Percentiles rank a stretch among this genome's conserved stretches.
These are phyloP conservation scores for Caenorhabditis macrosperma DNA, from an alignment of 2,888 invertebrate genomes.

Conservation along the genomic window DNA sequence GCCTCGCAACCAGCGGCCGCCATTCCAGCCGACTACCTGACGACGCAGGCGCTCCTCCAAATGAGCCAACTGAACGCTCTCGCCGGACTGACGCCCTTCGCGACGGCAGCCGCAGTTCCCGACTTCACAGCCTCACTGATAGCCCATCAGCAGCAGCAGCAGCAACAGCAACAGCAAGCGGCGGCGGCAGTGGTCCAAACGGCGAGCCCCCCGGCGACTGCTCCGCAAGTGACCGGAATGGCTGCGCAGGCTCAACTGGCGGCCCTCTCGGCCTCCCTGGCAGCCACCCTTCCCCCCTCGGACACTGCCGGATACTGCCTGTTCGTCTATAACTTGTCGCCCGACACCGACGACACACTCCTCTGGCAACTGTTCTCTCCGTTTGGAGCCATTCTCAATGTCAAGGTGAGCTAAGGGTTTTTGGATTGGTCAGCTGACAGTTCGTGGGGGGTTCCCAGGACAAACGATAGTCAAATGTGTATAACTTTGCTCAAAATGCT, in stretches of 20 bases:
- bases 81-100: slow-evolving; percentile 41
- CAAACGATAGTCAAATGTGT: no score
- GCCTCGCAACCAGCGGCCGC: slow-evolving; percentile 59
- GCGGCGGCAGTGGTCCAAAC: slow-evolving; percentile 12
- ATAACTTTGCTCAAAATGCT: no score
- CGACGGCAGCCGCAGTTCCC: slow-evolving; percentile 19
- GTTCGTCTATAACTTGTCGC: slow-evolving; percentile 93
- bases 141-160: slow-evolving; percentile 43
- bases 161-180: neutral
- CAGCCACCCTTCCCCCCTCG: slow-evolving; percentile 56
- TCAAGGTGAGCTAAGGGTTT: slow-evolving; percentile 85
- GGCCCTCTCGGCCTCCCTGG: slow-evolving; percentile 63
- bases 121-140: slow-evolving; percentile 36
- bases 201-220: slow-evolving; percentile 36
- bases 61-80: slow-evolving; percentile 83
- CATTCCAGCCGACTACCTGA: slow-evolving; percentile 81
- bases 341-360: slow-evolving; percentile 92
- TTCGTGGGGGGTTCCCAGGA: no score
- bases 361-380: slow-evolving; percentile 96
- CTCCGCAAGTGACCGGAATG: slow-evolving; percentile 18
- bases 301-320: slow-evolving; percentile 89
- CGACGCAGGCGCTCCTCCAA: slow-evolving; percentile 82
- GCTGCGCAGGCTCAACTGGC: slow-evolving; percentile 58
- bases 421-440: no score
- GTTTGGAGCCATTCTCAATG: slow-evolving; percentile 96